These are phyloP conservation scores for Elachura formosa DNA, from an alignment of 2,113 vertebrate genomes.

Conservation along the genomic window DNA sequence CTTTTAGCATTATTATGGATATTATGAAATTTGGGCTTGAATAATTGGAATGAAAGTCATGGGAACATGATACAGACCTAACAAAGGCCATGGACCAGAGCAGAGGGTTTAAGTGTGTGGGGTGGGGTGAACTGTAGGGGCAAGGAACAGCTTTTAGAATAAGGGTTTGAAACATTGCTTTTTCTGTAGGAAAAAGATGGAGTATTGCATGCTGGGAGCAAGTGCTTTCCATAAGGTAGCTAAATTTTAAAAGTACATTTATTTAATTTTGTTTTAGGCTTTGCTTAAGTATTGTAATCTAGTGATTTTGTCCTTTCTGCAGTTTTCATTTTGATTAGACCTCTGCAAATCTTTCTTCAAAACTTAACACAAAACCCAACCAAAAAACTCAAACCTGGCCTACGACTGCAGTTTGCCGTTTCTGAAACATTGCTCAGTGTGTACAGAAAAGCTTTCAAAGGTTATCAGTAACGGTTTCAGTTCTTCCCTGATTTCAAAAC, in stretches of 20 bases:
- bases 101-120: not conserved
- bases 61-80: not conserved
- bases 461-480: not conserved
- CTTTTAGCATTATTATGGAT: not conserved
- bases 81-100: not conserved
- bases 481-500: not conserved
- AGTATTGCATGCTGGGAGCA: conserved; percentile 67
- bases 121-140: not conserved
- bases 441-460: not conserved
- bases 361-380: not conserved
- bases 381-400: not conserved
- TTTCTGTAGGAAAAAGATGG: conserved; percentile 68
- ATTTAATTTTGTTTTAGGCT: conserved; percentile 48
- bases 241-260: conserved; percentile 63
- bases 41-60: not conserved
- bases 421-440: not conserved
- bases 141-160: conserved; percentile 50
- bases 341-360: conserved; percentile 37
- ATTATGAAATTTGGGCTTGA: conserved; percentile 6
- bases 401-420: not conserved
- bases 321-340: conserved; percentile 45
- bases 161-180: conserved; percentile 66
- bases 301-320: conserved; percentile 53
- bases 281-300: conserved; percentile 44
- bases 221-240: conserved; percentile 66